Evolutionary conservation across 1,140 invertebrate species (phyloP).

Genomic region (Antheraea pernyi): DNA sequence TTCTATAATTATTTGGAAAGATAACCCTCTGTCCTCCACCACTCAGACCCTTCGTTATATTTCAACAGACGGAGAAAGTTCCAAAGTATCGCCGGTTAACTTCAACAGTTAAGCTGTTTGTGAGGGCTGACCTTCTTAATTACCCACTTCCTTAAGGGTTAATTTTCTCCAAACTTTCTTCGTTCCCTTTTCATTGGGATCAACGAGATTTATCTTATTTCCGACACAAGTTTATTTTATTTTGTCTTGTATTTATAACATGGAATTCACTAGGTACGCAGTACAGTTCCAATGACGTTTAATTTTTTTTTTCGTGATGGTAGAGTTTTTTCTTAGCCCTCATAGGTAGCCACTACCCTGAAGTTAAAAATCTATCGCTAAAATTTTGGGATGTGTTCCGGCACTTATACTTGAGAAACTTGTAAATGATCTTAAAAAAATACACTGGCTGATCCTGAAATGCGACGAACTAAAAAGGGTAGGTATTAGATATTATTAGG

Average conservation of each 20-base stretch:
- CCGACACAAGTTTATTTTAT: background rate
- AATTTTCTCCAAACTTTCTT: background rate
- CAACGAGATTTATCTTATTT: background rate
- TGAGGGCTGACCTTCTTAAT: constrained; percentile 11
- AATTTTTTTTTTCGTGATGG: too few species aligned
- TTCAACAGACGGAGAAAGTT: constrained; percentile 5
- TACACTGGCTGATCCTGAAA: too few species aligned
- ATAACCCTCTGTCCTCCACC: background rate
- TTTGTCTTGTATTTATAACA: background rate
- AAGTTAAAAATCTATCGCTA: too few species aligned
- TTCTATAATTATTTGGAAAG: background rate
- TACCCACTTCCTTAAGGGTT: constrained; percentile 14
- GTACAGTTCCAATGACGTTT: too few species aligned
- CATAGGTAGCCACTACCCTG: too few species aligned
- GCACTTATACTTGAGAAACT: too few species aligned
- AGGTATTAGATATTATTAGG: too few species aligned
- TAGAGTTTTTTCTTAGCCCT: too few species aligned
- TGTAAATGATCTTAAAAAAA: too few species aligned
- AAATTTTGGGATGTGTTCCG: too few species aligned
- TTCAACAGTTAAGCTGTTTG: constrained; percentile 13
- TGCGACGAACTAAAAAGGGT: too few species aligned
- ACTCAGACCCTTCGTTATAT: background rate
- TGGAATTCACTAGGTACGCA: too few species aligned
- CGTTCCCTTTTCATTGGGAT: background rate
- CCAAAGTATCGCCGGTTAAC: background rate